Percentiles rank a stretch among this genome's conserved stretches.
Conservation (phyloP, 2,888 invertebrate species). For the Orthosia cruda region DNA sequence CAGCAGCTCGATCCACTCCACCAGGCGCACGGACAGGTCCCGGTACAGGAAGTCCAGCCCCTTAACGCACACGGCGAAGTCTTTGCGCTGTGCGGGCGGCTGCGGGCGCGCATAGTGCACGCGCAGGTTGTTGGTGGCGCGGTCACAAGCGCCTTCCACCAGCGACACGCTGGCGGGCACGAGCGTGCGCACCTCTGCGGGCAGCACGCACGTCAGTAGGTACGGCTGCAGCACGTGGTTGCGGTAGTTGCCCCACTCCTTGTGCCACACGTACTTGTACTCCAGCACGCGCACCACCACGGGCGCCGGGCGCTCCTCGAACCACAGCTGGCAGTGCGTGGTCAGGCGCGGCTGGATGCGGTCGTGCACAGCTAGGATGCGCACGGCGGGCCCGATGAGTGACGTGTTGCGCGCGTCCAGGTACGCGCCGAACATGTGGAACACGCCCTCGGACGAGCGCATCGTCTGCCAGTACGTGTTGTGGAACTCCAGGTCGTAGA, state of each 20-base stretch:
- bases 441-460: conserved; percentile 96
- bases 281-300: conserved; percentile 96
- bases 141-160: conserved; percentile 96
- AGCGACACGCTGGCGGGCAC: conserved; percentile 96
- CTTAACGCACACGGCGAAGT: conserved; percentile 98
- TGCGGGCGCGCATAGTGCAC: conserved; percentile 95
- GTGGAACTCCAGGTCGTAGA: conserved; percentile 98
- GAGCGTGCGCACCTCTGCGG: conserved; percentile 93
- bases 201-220: conserved; percentile 97
- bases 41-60: conserved; percentile 98
- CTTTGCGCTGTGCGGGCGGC: conserved; percentile 92
- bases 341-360: conserved; percentile 96
- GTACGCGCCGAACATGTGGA: conserved; percentile 97
- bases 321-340: conserved; percentile 98
- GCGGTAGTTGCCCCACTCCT: conserved; percentile 98
- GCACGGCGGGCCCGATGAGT: conserved; percentile 95
- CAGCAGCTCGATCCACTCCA: conserved; percentile 98
- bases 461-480: conserved; percentile 98
- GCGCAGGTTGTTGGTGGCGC: conserved; percentile 96
- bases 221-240: conserved; percentile 98
- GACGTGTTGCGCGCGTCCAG: conserved; percentile 96
- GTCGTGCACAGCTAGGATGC: conserved; percentile 97
- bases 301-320: conserved; percentile 96
- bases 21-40: conserved; percentile 96
- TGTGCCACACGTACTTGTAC: conserved; percentile 98